Conservation (phyloP, 2,888 invertebrate genomes). For the Ochropleura leucogaster region DNA sequence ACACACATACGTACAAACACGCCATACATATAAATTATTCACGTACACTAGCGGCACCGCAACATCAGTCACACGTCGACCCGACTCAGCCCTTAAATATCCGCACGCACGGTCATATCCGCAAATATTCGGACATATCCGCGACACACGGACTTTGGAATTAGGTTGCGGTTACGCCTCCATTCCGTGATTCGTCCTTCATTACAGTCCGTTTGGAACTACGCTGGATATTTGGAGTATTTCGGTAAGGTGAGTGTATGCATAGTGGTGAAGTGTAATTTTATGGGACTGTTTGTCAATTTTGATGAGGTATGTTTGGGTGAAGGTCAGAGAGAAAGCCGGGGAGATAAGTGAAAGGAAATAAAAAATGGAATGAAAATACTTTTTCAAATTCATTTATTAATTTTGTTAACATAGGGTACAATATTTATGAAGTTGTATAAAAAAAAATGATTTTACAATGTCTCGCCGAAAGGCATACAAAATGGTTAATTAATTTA, state of each 20-base stretch:
- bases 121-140: conserved; percentile 67
- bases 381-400: too few species aligned
- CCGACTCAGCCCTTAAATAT: conserved; percentile 69
- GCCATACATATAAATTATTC: conserved; percentile 69
- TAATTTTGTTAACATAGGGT: too few species aligned
- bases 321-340: not conserved
- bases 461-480: too few species aligned
- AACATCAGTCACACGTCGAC: conserved; percentile 78
- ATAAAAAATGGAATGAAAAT: not conserved
- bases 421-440: too few species aligned
- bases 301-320: not conserved
- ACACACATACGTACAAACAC: conserved; percentile 15
- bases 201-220: conserved; percentile 48
- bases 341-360: not conserved
- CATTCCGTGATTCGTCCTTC: conserved; percentile 60
- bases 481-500: too few species aligned
- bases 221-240: conserved; percentile 34
- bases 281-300: not conserved
- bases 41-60: conserved; percentile 60
- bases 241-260: conserved; percentile 10
- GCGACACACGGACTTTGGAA: conserved; percentile 67
- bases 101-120: conserved; percentile 64
- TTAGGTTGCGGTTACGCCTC: conserved; percentile 64
- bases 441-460: too few species aligned
- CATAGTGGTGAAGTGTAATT: not conserved